Conservation (phyloP, 2,888 invertebrate genomes). For the Crematogaster levior region DNA sequence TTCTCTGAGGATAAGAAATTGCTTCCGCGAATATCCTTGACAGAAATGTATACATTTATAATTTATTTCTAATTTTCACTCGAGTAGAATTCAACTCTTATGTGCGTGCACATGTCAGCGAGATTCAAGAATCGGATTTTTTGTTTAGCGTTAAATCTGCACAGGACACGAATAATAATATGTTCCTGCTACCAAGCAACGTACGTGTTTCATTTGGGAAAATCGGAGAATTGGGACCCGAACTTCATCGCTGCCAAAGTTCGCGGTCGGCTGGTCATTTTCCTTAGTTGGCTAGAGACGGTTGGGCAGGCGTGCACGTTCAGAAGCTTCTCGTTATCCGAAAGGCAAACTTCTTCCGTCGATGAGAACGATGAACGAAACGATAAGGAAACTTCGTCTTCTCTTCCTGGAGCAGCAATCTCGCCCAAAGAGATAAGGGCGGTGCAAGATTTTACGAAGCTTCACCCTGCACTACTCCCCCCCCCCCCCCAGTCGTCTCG, state of each 20-base stretch:
- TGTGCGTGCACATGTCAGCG: background rate
- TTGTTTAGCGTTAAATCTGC: background rate
- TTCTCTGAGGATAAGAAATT: background rate
- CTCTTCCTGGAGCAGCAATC: constrained; percentile 60
- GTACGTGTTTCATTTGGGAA: background rate
- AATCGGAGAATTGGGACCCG: background rate
- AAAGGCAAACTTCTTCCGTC: constrained; percentile 72
- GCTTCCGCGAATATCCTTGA: background rate
- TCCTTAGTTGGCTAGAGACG: constrained; percentile 64
- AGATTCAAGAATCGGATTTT: background rate
- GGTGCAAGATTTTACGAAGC: constrained; percentile 36
- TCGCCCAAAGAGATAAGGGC: constrained; percentile 64
- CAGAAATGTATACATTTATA: background rate
- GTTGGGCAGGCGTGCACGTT: constrained; percentile 57
- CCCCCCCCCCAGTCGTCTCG: constrained; percentile 43
- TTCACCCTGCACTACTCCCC: background rate
- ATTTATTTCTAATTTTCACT: background rate
- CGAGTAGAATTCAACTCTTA: background rate
- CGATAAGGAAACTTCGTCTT: constrained; percentile 70
- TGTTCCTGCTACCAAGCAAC: background rate
- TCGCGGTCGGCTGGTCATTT: constrained; percentile 64
- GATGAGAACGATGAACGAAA: constrained; percentile 72
- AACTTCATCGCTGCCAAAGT: constrained; percentile 44
- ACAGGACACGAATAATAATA: background rate
- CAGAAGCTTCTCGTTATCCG: constrained; percentile 73